phyloP scores from a whole-genome alignment of 1,140 invertebrate species.

The Polyergus mexicanus region DNA sequence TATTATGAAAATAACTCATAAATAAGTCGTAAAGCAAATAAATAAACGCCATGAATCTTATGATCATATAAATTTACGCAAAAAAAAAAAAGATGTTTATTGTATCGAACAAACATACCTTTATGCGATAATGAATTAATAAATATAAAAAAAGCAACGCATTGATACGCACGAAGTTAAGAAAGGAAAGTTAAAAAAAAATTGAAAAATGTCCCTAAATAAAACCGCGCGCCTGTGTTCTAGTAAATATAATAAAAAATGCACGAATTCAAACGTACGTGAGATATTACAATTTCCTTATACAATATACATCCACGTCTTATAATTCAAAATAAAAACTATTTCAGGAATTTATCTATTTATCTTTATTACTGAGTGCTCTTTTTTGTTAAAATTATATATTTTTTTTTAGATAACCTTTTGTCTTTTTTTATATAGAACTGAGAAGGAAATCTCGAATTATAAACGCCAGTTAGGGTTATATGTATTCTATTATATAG shows the following conservation, averaged over 20 bases:
- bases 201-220: no score
- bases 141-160: not conserved
- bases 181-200: no score
- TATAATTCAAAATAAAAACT: not conserved
- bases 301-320: not conserved
- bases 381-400: not conserved
- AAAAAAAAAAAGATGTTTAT: not conserved
- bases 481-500: not conserved
- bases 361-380: not conserved
- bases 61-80: not conserved
- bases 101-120: not conserved
- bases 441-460: not conserved
- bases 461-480: not conserved
- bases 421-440: not conserved
- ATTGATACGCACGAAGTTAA: not conserved
- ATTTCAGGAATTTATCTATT: not conserved
- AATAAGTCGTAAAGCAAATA: no score
- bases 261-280: not conserved
- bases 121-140: not conserved
- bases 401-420: not conserved
- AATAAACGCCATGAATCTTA: no score
- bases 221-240: no score
- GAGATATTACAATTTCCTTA: not conserved
- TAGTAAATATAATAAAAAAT: not conserved
- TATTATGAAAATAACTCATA: not conserved